These are phyloP conservation scores for Semnopithecus entellus DNA, from an alignment of 2,113 vertebrate genomes.

Conservation along the genomic window DNA sequence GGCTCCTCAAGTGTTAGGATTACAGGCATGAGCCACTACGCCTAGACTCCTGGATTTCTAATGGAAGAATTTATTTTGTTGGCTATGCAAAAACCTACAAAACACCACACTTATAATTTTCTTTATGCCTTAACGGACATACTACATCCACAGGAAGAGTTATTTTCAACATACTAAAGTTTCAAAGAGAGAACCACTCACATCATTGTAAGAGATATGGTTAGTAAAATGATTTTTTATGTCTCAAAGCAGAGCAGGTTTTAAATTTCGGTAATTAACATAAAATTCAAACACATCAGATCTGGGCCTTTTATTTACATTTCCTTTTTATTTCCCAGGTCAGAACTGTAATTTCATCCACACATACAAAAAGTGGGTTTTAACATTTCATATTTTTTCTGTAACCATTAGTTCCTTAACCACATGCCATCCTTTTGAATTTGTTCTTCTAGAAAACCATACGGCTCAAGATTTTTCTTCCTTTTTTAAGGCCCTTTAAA, in stretches of 20 bases:
- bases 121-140: background rate
- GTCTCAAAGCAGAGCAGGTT: background rate
- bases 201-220: background rate
- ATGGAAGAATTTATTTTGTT: background rate
- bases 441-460: background rate
- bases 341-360: background rate
- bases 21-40: too few species aligned
- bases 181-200: conserved; percentile 7
- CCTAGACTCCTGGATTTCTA: background rate
- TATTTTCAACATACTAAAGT: background rate
- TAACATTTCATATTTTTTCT: background rate
- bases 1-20: too few species aligned
- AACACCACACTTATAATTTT: background rate
- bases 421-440: background rate
- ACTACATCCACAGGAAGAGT: background rate
- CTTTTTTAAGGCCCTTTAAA: background rate
- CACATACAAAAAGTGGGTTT: background rate
- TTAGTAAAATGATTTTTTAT: background rate
- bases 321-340: conserved; percentile 7
- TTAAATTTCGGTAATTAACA: background rate
- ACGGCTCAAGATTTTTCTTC: background rate
- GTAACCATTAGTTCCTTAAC: background rate
- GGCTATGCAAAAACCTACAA: background rate
- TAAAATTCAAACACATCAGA: background rate
- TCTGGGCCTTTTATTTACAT: background rate